Base-by-base conservation (phyloP, 2,113 vertebrate species). In the Felis catus region DNA sequence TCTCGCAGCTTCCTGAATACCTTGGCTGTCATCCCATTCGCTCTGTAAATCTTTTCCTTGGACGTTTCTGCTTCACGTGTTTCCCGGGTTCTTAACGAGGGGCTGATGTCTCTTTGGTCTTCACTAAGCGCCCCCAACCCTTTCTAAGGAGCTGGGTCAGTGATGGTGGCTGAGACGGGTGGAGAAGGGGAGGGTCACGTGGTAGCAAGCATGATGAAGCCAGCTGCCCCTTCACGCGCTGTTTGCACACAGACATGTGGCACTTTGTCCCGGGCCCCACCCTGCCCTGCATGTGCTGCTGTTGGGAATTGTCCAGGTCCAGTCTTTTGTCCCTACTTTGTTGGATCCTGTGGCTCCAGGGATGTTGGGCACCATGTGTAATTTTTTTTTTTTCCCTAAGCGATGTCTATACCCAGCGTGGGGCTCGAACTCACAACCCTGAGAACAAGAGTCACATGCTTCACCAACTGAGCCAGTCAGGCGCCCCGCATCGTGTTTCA, bases 251-350 rank as follows among this genome's bases (percentile, higher is more conserved):
- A 18, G 48, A 51, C 33, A 39, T 0, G 23, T 39, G 45, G 16
- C 14, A 1, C 51, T 41, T 29, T 18, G 27, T 63, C 18, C 1
- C 0, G 15, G 6, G 2, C 33, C 80, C 89, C 39, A 1, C 61
- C 78, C 25, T 9, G 36, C 6, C 51, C 73, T 51, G 80, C 5
- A 0, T 6, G 78, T 31, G 83, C 58, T 1, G 0, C 79, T 25
- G 6, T 29, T 7, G 45, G 65, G 27, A 51, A 29, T 78, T 66
- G 65, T 25, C 51, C n/a, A 5, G 39, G 39, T 27, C 5, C 19
- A 4, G 23, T 25, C 55, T 14, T 36, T 58, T 3, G 23, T 13
- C 45, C 83, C 29, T 76, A 1, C 79, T 15, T 65, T 8, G 12
- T 85, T 21, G 29, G 12, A 1, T 19, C 33, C 55, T 10, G 0